Base-by-base conservation (phyloP, 2,888 invertebrate species). In the Plutella xylostella region DNA sequence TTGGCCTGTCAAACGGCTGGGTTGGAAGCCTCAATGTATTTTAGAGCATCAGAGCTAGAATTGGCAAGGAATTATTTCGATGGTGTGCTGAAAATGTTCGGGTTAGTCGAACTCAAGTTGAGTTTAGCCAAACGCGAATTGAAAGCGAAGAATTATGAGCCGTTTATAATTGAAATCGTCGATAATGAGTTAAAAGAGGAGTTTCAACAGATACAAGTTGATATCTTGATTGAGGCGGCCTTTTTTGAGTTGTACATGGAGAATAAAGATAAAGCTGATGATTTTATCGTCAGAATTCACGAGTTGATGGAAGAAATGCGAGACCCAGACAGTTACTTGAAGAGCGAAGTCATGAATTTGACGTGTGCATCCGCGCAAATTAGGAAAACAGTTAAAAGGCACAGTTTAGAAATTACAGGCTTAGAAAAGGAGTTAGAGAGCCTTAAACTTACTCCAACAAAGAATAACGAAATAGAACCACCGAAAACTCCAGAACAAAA, bases 61-160 rank as follows among this genome's bases (percentile, higher is more conserved):
- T 71, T 74, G 12, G 77, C 82, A 0, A 56, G 51, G 0, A 71
- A 74, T 46, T 79, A 79, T 35, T 80, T 69, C 49, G 60, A 63
- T 1, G 80, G 80, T 0, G 60, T 67, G 0, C 4, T 65, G 0
- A 48, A 57, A 22, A 60, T 60, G 38, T 63, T 75, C 2, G 22
- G 33, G 0, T 37, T 52, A 0, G 62, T 66, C 0, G 61, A 72
- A 11, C 22, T 1, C 0, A 72, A 62, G 21, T 45, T 79, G 0
- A 57, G 49, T 7, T 11, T 20, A 0, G 46, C 58, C 0, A 46
- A 63, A 2, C 48, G 55, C 0, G 38, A 15, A 0, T 56, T 57
- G 14, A 43, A 45, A 20, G 9, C 45, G 44, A 7, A 9, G 0
- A 50, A 53, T 2, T 70, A 57, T 15, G 60, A 72, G 22, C 45